These are phyloP conservation scores for Protonemura montana DNA, from an alignment of 2,888 invertebrate species.

Conservation along the genomic window DNA sequence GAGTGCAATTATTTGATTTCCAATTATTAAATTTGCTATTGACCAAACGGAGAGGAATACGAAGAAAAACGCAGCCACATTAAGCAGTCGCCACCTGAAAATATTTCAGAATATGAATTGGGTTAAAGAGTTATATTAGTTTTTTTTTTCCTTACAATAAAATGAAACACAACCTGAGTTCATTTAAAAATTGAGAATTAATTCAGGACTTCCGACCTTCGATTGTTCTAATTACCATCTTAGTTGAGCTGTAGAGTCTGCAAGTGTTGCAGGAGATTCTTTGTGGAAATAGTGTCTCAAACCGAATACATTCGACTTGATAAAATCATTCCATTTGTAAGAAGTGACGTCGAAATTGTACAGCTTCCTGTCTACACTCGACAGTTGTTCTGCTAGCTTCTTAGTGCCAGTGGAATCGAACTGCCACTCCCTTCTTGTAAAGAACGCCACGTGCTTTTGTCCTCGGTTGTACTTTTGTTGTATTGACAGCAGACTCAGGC, in stretches of 20 bases:
- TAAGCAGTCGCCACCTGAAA: slow-evolving; percentile 23
- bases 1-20: background rate
- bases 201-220: background rate
- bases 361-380: slow-evolving; percentile 54
- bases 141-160: no score
- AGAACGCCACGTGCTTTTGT: slow-evolving; percentile 61
- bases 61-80: background rate
- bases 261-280: slow-evolving; percentile 56
- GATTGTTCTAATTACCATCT: no score
- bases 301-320: slow-evolving; percentile 63
- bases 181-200: background rate
- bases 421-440: slow-evolving; percentile 63
- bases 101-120: background rate
- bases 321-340: slow-evolving; percentile 62
- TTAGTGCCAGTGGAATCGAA: slow-evolving; percentile 57
- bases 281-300: slow-evolving; percentile 62
- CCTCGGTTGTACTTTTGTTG: slow-evolving; percentile 62
- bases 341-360: slow-evolving; percentile 62
- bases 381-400: slow-evolving; percentile 55
- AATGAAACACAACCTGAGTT: no score
- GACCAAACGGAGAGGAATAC: background rate
- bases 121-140: no score
- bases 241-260: background rate
- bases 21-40: background rate
- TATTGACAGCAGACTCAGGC: slow-evolving; percentile 60